A percentile compares a stretch with the other conserved stretches of the same genome.
These are phyloP conservation scores for Neoaliturus tenellus DNA, from an alignment of 2,888 invertebrate genomes.

Conservation along the genomic window DNA sequence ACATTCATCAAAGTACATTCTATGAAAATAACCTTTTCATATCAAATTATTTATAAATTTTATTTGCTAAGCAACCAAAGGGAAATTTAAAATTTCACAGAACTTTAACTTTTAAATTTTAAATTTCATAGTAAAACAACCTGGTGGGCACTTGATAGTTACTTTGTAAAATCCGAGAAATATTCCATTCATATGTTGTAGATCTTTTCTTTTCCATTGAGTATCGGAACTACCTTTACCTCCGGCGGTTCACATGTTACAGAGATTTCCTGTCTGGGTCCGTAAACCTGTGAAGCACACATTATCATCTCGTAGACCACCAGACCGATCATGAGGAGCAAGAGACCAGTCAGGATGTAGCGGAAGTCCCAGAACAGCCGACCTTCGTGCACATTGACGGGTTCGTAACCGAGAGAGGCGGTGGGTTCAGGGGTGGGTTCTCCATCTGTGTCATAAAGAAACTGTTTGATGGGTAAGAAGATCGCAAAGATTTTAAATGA, in stretches of 20 bases:
- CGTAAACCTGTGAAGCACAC: not conserved
- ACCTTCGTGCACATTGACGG: conserved; percentile 38
- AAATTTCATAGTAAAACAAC: too few relatives aligned
- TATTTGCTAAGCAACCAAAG: too few relatives aligned
- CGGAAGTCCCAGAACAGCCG: conserved; percentile 45
- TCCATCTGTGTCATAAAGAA: not conserved
- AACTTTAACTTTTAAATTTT: too few relatives aligned
- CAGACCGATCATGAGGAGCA: conserved; percentile 17
- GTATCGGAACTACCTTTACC: not conserved
- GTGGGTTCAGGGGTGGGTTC: not conserved
- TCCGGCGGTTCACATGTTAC: not conserved
- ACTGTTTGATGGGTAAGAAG: not conserved
- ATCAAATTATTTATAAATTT: too few relatives aligned
- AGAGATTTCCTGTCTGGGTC: not conserved
- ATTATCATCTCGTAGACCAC: conserved; percentile 15
- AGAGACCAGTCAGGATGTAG: conserved; percentile 28
- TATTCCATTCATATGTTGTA: too few relatives aligned
- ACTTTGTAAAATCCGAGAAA: too few relatives aligned
- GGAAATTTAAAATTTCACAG: too few relatives aligned
- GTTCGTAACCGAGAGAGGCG: not conserved
- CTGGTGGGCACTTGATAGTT: too few relatives aligned
- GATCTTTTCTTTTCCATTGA: not conserved
- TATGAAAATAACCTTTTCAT: too few relatives aligned
- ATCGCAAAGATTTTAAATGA: not conserved
- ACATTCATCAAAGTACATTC: too few relatives aligned